Percentiles rank a stretch among this genome's conserved stretches.
These are phyloP conservation scores for Lamellibrachia satsuma DNA, from an alignment of 2,888 invertebrate species.

Conservation along the genomic window DNA sequence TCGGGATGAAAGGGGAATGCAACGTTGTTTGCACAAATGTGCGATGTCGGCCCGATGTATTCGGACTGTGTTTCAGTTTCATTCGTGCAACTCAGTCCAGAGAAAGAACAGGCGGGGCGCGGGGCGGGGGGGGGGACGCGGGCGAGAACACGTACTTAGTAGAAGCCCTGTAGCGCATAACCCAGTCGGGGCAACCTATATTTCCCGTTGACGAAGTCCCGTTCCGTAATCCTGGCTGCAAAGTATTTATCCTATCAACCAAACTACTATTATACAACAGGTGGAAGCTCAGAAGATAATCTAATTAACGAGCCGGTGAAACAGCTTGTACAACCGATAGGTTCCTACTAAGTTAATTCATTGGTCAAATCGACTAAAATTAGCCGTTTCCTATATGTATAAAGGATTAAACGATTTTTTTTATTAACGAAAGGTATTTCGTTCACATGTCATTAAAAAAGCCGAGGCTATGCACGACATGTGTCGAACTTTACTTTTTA, in stretches of 20 bases:
- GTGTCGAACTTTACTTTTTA: neutral
- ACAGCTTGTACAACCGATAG: too few species aligned
- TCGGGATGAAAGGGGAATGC: conserved; percentile 10
- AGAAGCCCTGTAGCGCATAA: neutral
- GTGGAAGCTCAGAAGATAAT: too few species aligned
- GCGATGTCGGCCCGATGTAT: neutral
- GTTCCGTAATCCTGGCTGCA: neutral
- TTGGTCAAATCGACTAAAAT: neutral
- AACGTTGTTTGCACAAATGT: neutral
- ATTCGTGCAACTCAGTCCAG: neutral
- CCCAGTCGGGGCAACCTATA: neutral
- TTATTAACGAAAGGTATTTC: neutral
- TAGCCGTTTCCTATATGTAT: neutral
- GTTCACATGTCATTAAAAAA: neutral
- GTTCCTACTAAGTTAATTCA: too few species aligned
- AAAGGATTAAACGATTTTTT: neutral
- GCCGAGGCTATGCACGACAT: neutral
- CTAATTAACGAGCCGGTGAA: too few species aligned
- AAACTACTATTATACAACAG: too few species aligned
- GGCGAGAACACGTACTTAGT: neutral
- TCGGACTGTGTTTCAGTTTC: conserved; percentile 1
- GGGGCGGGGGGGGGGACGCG: neutral
- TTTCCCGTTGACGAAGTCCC: neutral
- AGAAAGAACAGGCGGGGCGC: neutral
- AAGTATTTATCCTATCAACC: neutral